Evolutionary conservation across 2,888 invertebrate genomes (phyloP).

Genomic region (Ophion ventricosus): DNA sequence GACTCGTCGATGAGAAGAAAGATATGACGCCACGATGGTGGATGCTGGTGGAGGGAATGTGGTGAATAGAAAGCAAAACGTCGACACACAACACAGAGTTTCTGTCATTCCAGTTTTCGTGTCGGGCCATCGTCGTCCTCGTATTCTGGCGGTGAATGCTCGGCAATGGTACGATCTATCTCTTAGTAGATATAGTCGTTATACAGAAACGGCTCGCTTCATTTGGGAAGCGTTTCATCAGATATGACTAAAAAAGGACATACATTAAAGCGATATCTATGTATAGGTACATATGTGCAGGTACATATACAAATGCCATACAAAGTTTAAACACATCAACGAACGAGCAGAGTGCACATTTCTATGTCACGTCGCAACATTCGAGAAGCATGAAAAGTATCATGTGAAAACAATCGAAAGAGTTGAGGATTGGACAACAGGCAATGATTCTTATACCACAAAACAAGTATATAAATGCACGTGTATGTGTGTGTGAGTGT

Average conservation of each 20-base stretch:
- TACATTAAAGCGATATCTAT: background rate
- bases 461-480: background rate
- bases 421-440: background rate
- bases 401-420: conserved; percentile 16
- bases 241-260: conserved; percentile 23
- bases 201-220: conserved; percentile 20
- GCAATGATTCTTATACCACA: background rate
- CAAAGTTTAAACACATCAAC: background rate
- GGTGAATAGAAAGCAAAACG: conserved; percentile 17
- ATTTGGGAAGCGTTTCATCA: conserved; percentile 36
- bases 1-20: background rate
- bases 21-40: background rate
- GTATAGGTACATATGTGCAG: conserved; percentile 9
- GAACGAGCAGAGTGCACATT: background rate
- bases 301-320: background rate
- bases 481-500: background rate
- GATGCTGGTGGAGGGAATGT: conserved; percentile 35
- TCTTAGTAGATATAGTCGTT: conserved; percentile 27
- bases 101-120: conserved; percentile 42
- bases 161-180: conserved; percentile 15
- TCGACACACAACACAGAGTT: conserved; percentile 14
- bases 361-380: background rate
- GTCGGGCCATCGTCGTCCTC: conserved; percentile 21
- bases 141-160: conserved; percentile 18
- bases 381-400: conserved; percentile 30